Conservation (phyloP, 1,140 invertebrate genomes). For the Phenacoccus solenopsis region DNA sequence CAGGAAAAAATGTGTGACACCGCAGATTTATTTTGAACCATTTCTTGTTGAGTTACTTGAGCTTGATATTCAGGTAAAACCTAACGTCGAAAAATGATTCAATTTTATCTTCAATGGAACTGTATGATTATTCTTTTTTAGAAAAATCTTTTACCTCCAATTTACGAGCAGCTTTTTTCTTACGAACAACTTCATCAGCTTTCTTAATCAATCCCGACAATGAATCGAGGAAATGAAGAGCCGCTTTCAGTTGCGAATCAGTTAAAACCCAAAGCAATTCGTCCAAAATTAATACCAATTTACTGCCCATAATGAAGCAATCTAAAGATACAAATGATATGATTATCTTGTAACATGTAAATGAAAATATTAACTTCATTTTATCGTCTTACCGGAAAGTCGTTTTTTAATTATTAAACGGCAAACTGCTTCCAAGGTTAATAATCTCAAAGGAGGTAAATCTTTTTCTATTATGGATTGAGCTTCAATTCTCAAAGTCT, state of each 20-base stretch:
- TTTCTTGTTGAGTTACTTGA: conserved; percentile 52
- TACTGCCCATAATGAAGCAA: conserved; percentile 82
- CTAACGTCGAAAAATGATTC: conserved; percentile 33
- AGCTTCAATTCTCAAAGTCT: conserved; percentile 87
- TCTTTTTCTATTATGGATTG: conserved; percentile 65
- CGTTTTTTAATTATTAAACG: conserved; percentile 94
- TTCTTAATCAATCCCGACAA: conserved; percentile 71
- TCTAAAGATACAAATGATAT: conserved; percentile 45
- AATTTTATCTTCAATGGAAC: no score
- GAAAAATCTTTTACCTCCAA: conserved; percentile 59
- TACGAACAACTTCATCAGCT: conserved; percentile 66
- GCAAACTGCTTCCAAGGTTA: conserved; percentile 90
- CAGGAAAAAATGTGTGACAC: conserved; percentile 59
- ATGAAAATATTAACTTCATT: no score
- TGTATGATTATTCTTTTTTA: no score
- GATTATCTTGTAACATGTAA: no score
- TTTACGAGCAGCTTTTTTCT: conserved; percentile 79
- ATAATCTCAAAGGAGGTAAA: conserved; percentile 75
- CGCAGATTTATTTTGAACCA: conserved; percentile 38
- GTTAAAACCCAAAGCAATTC: conserved; percentile 97
- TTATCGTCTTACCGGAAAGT: conserved; percentile 49
- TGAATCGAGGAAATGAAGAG: conserved; percentile 85
- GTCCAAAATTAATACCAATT: conserved; percentile 83
- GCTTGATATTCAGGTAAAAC: conserved; percentile 67
- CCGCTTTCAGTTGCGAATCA: conserved; percentile 90